Base-by-base conservation (phyloP, 2,113 vertebrate genomes). In the Oenanthe oenanthe region DNA sequence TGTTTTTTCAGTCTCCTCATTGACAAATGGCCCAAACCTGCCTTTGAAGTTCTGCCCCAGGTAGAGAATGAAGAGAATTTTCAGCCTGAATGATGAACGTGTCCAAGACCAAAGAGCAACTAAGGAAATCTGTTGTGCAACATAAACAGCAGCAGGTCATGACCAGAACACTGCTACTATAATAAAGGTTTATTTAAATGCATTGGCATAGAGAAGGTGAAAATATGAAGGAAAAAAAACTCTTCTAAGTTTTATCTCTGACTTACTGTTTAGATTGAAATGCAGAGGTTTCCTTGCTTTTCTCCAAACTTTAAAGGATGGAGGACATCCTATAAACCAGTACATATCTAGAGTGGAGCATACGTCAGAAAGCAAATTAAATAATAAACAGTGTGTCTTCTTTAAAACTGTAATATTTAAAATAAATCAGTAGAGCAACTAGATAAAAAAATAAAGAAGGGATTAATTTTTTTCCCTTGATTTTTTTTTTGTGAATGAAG, bases 391-490 rank as follows among this genome's bases (percentile, higher is more conserved):
- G 7, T 29, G 4, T 11, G 18, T 10, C 6, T 58, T 66, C 4
- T 54, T 66, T 74, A 57, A 57, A 56, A 36, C 1, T 12, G 0
- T 13, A 62, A 9, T 26, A 26, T 51, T 79, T 72, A 53, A 76
- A 88, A 79, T 10, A 38, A 75, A 75, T 2, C 12, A 51, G 13
- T 7, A 54, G 5, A 53, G 7, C 3, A 75, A 60, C 5, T 20
- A 38, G 16, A 38, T 38, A 61, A n/a, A 58, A 51, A 60, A 50
- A 19, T 4, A 20, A 31, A 3, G 5, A 9, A 6, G 7, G 2
- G 13, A 38, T 8, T n/a, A 9, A 2, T 6, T 20, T 20, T 20
- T 65, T 21, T 1, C 2, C 3, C 1, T 11, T 24, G 1, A 0
- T 8, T 28, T 29, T 9, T 29, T 9, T 54, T 54, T 31, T 57